phyloP scores from a whole-genome alignment of 2,888 invertebrate genomes.

The Drosophila prostipennis region DNA sequence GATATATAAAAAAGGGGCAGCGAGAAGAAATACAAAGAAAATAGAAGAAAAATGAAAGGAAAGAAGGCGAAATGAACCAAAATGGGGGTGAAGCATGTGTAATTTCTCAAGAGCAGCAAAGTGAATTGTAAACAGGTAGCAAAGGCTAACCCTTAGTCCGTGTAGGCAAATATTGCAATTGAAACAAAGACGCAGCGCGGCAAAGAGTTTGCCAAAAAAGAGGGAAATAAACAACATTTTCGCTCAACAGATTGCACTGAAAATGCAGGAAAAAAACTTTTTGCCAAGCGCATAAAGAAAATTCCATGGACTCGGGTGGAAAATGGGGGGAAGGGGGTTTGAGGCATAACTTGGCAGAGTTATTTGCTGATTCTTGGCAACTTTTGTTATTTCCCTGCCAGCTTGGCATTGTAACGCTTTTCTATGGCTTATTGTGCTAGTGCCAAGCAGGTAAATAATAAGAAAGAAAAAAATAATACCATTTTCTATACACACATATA shows the following conservation, averaged over 20 bases:
- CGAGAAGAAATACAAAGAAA: slow-evolving; percentile 1
- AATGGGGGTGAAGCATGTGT: slow-evolving; percentile 60
- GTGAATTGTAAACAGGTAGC: slow-evolving; percentile 71
- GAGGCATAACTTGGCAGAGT: slow-evolving; percentile 25
- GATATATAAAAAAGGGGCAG: slow-evolving; percentile 40
- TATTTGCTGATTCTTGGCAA: slow-evolving; percentile 52
- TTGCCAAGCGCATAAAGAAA: slow-evolving; percentile 20
- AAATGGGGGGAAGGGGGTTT: neutral
- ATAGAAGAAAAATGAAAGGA: neutral
- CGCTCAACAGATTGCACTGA: slow-evolving; percentile 69
- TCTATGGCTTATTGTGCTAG: slow-evolving; percentile 56
- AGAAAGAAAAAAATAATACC: slow-evolving; percentile 18
- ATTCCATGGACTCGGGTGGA: neutral
- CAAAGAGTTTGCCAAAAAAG: slow-evolving; percentile 12
- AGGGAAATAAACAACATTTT: slow-evolving; percentile 35
- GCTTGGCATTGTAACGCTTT: slow-evolving; percentile 64
- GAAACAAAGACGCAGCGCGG: slow-evolving; percentile 38
- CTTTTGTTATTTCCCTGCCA: slow-evolving; percentile 59
- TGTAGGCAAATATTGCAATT: slow-evolving; percentile 48
- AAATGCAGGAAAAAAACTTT: slow-evolving; percentile 54
- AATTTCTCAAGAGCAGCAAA: slow-evolving; percentile 76
- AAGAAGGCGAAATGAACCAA: slow-evolving; percentile 2
- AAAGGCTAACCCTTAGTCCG: slow-evolving; percentile 10
- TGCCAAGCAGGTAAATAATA: slow-evolving; percentile 45
- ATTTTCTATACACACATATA: slow-evolving; percentile 11